Evolutionary conservation across 1,140 invertebrate species (phyloP).

Genomic region (Ceratina japonica): DNA sequence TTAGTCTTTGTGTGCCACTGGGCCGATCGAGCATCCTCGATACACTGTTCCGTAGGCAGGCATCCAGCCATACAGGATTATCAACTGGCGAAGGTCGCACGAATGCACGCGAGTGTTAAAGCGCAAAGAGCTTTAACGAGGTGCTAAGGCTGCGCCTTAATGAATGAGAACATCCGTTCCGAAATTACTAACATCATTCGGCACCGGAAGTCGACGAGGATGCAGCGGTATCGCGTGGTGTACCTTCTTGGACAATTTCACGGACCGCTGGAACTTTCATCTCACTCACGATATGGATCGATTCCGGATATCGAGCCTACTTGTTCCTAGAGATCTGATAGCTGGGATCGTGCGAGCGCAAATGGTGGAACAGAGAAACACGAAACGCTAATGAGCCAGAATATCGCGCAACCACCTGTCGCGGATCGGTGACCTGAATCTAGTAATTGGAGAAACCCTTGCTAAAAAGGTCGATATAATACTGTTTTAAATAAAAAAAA

Average conservation of each 20-base stretch:
- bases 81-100: constrained; percentile 47
- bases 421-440: constrained; percentile 57
- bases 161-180: too few species aligned
- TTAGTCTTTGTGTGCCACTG: constrained; percentile 76
- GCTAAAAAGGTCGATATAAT: background rate
- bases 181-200: too few species aligned
- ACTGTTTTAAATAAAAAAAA: too few species aligned
- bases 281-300: too few species aligned
- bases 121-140: background rate
- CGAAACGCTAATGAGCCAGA: constrained; percentile 45
- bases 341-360: constrained; percentile 5
- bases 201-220: too few species aligned
- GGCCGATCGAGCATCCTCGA: constrained; percentile 74
- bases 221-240: too few species aligned
- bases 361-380: background rate
- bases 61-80: constrained; percentile 8
- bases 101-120: background rate
- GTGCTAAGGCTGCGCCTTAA: too few species aligned
- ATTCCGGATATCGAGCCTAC: background rate
- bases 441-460: constrained; percentile 21
- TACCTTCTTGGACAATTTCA: background rate
- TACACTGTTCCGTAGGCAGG: constrained; percentile 46
- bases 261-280: background rate
- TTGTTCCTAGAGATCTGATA: background rate
- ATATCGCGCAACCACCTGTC: constrained; percentile 40